Percentiles rank a stretch among this genome's conserved stretches.
These are phyloP conservation scores for Mastacembelus armatus DNA, from an alignment of 2,797 vertebrate genomes.

Conservation along the genomic window DNA sequence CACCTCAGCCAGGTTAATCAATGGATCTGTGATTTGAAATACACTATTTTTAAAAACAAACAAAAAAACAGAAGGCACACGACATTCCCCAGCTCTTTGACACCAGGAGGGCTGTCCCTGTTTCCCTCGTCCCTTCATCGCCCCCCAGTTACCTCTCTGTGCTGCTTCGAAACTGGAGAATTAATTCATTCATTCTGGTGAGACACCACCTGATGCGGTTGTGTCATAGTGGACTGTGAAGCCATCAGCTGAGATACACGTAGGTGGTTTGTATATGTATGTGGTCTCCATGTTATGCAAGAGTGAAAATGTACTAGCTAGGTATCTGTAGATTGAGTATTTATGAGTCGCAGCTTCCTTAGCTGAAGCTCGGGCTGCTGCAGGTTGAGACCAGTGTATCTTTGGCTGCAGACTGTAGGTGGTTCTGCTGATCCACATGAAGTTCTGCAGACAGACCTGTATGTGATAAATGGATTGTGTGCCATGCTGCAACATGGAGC, in stretches of 20 bases:
- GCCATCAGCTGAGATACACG: slow-evolving; percentile 85
- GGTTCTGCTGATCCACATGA: slow-evolving; percentile 69
- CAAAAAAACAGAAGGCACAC: slow-evolving; percentile 78
- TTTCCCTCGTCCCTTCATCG: slow-evolving; percentile 8
- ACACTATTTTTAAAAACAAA: slow-evolving; percentile 77
- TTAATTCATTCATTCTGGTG: slow-evolving; percentile 49
- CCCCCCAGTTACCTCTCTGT: slow-evolving; percentile 64
- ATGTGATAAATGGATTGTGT: slow-evolving; percentile 74
- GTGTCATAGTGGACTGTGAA: slow-evolving; percentile 70
- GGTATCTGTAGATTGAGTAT: slow-evolving; percentile 83
- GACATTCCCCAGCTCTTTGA: slow-evolving; percentile 80
- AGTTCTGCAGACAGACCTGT: slow-evolving; percentile 81
- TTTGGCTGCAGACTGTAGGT: slow-evolving; percentile 86
- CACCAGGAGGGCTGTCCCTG: slow-evolving; percentile 63
- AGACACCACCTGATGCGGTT: slow-evolving; percentile 54
- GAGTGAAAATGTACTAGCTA: slow-evolving; percentile 83
- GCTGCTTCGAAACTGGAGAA: slow-evolving; percentile 72
- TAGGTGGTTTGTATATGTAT: slow-evolving; percentile 70
- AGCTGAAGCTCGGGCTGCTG: slow-evolving; percentile 82
- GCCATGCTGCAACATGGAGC: slow-evolving; percentile 74
- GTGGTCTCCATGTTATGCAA: slow-evolving; percentile 81
- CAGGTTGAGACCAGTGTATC: slow-evolving; percentile 80
- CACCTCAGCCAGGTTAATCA: slow-evolving; percentile 85
- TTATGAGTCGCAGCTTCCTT: slow-evolving; percentile 81
- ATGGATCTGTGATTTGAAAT: slow-evolving; percentile 71